phyloP scores from a whole-genome alignment of 2,888 invertebrate genomes.

The Exocentrus adspersus region DNA sequence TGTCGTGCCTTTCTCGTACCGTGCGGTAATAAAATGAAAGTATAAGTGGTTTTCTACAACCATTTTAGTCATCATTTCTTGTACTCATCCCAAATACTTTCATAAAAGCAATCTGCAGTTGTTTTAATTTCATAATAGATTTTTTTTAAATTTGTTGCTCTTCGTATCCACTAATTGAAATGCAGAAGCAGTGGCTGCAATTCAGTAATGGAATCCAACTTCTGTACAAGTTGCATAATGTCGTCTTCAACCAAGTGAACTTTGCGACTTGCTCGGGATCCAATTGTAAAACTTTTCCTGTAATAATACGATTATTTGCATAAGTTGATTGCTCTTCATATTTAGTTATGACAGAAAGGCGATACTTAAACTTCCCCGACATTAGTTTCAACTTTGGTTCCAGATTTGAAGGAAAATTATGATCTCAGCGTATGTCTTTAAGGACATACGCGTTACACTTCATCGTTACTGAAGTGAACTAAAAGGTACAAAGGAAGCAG shows the following conservation, averaged over 20 bases:
- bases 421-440: not conserved
- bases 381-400: not conserved
- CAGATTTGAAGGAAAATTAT: not conserved
- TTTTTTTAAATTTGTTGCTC: no score
- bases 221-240: constrained; percentile 29
- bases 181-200: not conserved
- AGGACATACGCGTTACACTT: not conserved
- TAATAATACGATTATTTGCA: constrained; percentile 29
- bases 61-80: no score
- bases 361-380: not conserved
- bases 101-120: no score
- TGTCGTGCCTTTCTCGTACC: not conserved
- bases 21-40: no score
- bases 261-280: constrained; percentile 22
- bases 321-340: constrained; percentile 3
- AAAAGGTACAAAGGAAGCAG: not conserved
- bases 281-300: constrained; percentile 20
- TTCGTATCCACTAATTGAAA: no score
- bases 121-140: no score
- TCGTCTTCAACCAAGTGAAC: constrained; percentile 27
- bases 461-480: not conserved
- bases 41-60: no score
- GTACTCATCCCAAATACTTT: no score
- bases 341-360: not conserved
- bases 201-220: constrained; percentile 26